Base-by-base conservation (phyloP, 2,797 vertebrate genomes). In the Falco naumanni region DNA sequence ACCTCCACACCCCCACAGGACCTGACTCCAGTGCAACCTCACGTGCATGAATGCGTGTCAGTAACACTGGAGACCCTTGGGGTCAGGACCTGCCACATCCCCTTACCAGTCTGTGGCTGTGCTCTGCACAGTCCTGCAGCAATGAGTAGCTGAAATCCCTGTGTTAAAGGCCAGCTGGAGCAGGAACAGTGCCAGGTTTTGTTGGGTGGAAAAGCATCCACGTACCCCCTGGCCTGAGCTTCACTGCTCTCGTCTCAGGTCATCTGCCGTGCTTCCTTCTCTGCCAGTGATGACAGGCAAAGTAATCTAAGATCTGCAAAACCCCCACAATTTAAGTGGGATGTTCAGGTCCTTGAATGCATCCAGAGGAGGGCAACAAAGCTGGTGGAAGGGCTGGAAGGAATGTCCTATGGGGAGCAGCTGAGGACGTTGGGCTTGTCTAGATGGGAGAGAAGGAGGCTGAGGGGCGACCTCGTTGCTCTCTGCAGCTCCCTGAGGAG, bases 31-130 rank as follows among this genome's bases (percentile, higher is more conserved):
- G 10, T 71, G 31, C 47, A 65, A 28, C 31, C 28, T 69, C 53
- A 64, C 2, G 1, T 37, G 19, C 28, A 28, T 41, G n/a, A 72
- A 53, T 1, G 0, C 20, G 19, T 78, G 59, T 41, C 0, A 0
- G 18, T 57, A 65, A 31, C 31, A 50, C 39, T 22, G 16, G 39
- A 68, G 31, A 48, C 34, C 33, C 37, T 13, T 56, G 48, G 57
- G 47, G 11, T 48, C 39, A 57, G 57, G 43, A 79, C 37, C 11
- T 57, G 63, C 37, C 48, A 7, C 22, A 17, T 79, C 53, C 43
- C 64, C 33, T 47, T 70, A 56, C 15, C 31, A 53, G 17, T 39
- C 57, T 16, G 13, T 77, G 37, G 51, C 43, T 60, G 57, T 50
- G 33, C 61, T 65, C 22, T 13, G 51, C 21, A 75, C 34, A 50